Evolutionary conservation across 2,888 invertebrate species (phyloP).

Genomic region (Neoaliturus tenellus): DNA sequence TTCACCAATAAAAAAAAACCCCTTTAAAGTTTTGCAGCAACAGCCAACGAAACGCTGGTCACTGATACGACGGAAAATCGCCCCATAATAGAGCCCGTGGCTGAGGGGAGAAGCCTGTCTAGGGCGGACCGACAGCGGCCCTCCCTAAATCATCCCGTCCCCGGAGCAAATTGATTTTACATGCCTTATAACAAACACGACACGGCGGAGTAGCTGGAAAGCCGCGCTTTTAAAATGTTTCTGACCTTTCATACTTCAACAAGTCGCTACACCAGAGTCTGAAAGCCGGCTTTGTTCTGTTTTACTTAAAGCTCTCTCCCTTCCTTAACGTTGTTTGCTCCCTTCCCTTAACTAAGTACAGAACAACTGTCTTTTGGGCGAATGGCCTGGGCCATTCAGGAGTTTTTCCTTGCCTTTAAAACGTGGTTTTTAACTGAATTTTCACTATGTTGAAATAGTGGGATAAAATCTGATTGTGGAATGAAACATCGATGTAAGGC

Average conservation of each 20-base stretch:
- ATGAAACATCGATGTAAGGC: too few species aligned
- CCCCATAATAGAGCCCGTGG: conserved; percentile 4
- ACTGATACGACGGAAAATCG: conserved; percentile 22
- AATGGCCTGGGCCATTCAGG: too few species aligned
- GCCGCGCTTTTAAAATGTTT: conserved; percentile 31
- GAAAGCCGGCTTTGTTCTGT: conserved; percentile 20
- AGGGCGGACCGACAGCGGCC: conserved; percentile 4
- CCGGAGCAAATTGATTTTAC: conserved; percentile 48
- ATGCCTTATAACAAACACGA: conserved; percentile 39
- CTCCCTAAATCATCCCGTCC: conserved; percentile 28
- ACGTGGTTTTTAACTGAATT: too few species aligned
- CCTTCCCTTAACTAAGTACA: not conserved
- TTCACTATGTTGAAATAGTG: too few species aligned
- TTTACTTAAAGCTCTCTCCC: not conserved
- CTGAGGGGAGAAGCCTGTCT: not conserved
- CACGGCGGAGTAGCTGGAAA: not conserved
- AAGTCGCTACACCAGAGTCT: not conserved
- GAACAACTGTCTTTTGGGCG: too few species aligned
- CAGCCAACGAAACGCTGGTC: not conserved
- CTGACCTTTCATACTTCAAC: conserved; percentile 27
- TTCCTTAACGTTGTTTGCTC: not conserved
- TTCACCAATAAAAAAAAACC: not conserved
- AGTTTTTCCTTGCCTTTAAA: too few species aligned
- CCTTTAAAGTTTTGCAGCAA: not conserved
- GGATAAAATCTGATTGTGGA: too few species aligned